Base-by-base conservation (phyloP, 2,797 vertebrate genomes). In the Sebastes flavidus region DNA sequence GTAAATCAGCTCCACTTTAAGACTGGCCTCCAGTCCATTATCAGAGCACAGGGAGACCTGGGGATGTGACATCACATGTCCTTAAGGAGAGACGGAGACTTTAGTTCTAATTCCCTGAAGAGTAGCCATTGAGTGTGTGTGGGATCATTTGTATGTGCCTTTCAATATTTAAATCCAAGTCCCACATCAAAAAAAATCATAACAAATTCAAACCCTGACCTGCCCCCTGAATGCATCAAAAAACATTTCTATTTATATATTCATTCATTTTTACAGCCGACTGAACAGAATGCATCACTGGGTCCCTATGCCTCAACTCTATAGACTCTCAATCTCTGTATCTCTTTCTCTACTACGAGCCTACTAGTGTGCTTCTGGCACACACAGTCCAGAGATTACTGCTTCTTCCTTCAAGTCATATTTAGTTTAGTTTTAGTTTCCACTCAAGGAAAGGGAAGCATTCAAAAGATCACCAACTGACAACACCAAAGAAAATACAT, bases 181-280 rank as follows among this genome's bases (percentile, higher is more conserved):
- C 80, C 54, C 36, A 62, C 66, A 65, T 85, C 11, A 77, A 59
- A 74, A 74, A 78, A 74, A 78, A 72, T 61, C 73, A 66, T 38
- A 77, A 72, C 65, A 82, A 78, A 82, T 85, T 79, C 27, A 42
- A 82, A 85, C 73, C 76, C 55, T 67, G 78, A 76, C 71, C 72
- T 80, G 78, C 61, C 63, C 4, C 58, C 69, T 60, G 70, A 86
- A 86, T 75, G 32, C 70, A 85, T 82, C 54, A 76, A 69, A 83
- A 75, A 65, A 68, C 68, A 81, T 80, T 85, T 81, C 63, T 80
- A 87, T 90, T 89, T 87, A 87, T 85, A 79, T 84, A 89, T 85
- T 82, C 81, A 85, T 86, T 84, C 74, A 78, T 85, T 90, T 83
- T 87, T 77, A 83, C 80, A 78, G 81, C 25, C n/a, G 55, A 29